Conservation (phyloP, 2,888 invertebrate species). For the Drosophila ustulata region DNA sequence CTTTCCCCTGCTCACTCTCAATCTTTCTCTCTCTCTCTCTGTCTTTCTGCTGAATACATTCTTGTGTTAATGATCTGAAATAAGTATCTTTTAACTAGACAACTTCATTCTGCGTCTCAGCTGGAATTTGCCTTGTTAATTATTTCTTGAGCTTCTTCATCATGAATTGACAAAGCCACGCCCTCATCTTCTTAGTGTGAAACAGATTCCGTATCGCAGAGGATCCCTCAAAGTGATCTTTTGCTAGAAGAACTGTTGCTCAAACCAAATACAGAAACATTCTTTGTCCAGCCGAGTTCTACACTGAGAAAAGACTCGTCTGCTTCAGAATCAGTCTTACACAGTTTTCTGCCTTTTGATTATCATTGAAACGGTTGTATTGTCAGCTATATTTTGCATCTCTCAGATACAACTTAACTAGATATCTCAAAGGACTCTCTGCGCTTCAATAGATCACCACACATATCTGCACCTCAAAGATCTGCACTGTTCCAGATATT, state of each 20-base stretch:
- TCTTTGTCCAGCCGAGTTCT: no score
- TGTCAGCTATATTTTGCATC: no score
- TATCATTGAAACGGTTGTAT: no score
- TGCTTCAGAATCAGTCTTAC: no score
- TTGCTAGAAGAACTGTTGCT: no score
- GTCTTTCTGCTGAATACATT: constrained; percentile 36
- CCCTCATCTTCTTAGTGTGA: background rate
- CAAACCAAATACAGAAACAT: no score
- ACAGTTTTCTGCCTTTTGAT: no score
- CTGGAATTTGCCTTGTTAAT: constrained; percentile 18
- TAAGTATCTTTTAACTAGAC: constrained; percentile 45
- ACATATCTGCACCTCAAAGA: background rate
- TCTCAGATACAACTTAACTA: no score
- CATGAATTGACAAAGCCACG: constrained; percentile 1
- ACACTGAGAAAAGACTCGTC: no score
- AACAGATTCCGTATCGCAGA: background rate
- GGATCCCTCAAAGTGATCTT: background rate
- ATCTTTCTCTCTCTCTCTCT: background rate
- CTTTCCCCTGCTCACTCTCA: background rate
- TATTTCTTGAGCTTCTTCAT: background rate
- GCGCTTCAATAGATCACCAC: no score
- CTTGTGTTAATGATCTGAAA: constrained; percentile 53
- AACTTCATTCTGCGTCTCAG: constrained; percentile 30
- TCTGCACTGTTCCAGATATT: background rate
- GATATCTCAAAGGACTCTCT: no score